Base-by-base conservation (phyloP, 2,797 vertebrate genomes). In the Brachyalestes nurse region DNA sequence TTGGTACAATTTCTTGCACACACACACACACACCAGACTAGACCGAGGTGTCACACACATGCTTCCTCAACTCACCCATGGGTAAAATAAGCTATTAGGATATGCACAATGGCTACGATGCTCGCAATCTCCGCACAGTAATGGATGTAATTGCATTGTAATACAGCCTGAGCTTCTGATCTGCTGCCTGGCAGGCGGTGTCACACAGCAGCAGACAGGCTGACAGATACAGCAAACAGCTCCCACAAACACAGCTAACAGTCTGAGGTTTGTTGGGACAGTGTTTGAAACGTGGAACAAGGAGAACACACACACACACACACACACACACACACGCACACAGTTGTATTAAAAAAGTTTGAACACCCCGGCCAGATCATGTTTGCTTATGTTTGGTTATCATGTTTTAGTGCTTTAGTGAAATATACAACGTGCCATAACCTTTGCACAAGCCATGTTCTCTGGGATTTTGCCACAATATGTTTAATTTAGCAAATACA, bases 51-150 rank as follows among this genome's bases (percentile, higher is more conserved):
- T 57, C 28, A 40, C 53, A 73, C 53, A 21, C 0, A 25, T 13
- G 9, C 71, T 19, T 73, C 71, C 19, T 57, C 53, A 58, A 38
- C 53, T 58, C 71, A 73, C 8, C 53, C 71, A 40, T 57, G 71
- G 28, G 17, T 73, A 73, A 72, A 73, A 73, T 58, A 17, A 57
- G 53, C 71, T 57, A 73, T 58, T 73, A 73, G 53, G 53, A 58
- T 13, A 34, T 14, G 53, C 23, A 71, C 25, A 28, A 34, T 34
- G 49, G 47, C 71, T 73, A 58, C 12, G 19, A 53, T 73, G 53
- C 28, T 73, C 53, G 40, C 71, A 23, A 58, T n/a, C 71, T 72
- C 49, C 5, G n/a, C 21, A 19, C 28, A 73, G 71, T 42, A 58
- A 73, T 21, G 53, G 71, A 73, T 40, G 34, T 73, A 73, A 73